Evolutionary conservation across 1,140 invertebrate genomes (phyloP), one percentile per base, ranked within the genome.

Genomic region (Leptinotarsa defecta): DNA sequence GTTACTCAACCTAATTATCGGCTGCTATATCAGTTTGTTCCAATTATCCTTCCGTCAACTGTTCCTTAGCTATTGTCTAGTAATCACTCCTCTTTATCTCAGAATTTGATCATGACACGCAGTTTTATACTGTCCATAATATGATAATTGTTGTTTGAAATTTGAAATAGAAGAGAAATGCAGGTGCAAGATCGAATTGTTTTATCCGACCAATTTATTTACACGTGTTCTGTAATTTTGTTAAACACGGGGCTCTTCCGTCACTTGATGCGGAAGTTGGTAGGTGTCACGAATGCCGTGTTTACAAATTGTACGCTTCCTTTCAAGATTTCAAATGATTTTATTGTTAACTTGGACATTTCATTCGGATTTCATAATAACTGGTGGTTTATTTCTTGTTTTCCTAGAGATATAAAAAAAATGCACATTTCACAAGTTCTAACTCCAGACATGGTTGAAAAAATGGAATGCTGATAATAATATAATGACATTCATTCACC

Each of bases 241-340:
- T 74, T 24, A 11, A 74, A 73, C 67, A 70, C 48, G 22, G 57
- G 49, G 20, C 20, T 49, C 20, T 19, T 57, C 48, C 57, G n/a
- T 57, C 70, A 68, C 24, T 73, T 68, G 67, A 80, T 71, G 79
- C 77, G 79, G 77, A 80, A 80, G 79, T 78, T 61, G 27, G 49
- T 22, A 75, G 76, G 75, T 77, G 77, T 80, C 79, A 80, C 79
- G 79, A 80, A 80, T 76, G 71, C 76, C 79, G 79, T 80, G 79
- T 80, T 20, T 74, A 77, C 73, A 80, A 80, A 80, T 80, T 78
- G 79, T 75, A 75, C 75, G 76, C 78, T 80, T 80, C 79, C 79
- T 78, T 74, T 63, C 48, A 22, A 20, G 62, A 75, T 71, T 63
- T 6, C 48, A 57, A 57, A 4, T 17, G 15, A 57, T 4, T 57